These are phyloP conservation scores for Actinernus sp. DNA, from an alignment of 92 coral and sea anemone genomes.

Conservation along the genomic window DNA sequence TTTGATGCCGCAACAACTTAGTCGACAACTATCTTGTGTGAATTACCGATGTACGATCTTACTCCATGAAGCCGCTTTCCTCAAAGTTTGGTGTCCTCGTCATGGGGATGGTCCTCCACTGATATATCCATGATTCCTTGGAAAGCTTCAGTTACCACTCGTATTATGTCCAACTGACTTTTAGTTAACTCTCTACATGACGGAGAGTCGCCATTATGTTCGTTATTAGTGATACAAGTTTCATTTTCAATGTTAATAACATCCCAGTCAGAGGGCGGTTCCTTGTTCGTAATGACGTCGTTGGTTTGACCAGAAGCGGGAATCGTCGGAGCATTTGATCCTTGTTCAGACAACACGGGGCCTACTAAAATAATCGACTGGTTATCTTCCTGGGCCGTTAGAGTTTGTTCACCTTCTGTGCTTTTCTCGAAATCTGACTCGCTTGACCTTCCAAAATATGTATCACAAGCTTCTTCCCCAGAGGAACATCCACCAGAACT, in stretches of 20 bases:
- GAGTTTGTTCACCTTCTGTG: not conserved
- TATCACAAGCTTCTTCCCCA: not conserved
- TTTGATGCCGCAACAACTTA: no score
- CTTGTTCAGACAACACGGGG: constrained; percentile 11
- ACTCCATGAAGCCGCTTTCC: no score
- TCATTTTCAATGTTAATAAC: no score
- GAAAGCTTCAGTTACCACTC: constrained; percentile 86
- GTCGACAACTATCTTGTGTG: no score
- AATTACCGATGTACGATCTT: no score
- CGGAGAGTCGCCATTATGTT: not conserved
- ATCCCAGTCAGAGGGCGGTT: not conserved
- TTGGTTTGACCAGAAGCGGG: not conserved
- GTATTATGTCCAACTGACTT: constrained; percentile 79
- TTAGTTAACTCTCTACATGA: constrained; percentile 42
- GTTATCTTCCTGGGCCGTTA: not conserved
- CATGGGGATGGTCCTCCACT: constrained; percentile 50
- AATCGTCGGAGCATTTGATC: no score
- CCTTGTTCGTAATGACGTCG: not conserved
- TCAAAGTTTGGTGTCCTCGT: constrained; percentile 76
- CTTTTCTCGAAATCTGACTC: constrained; percentile 27
- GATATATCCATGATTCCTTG: constrained; percentile 72
- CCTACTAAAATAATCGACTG: constrained; percentile 27
- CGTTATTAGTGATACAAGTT: not conserved
- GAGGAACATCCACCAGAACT: constrained; percentile 5
- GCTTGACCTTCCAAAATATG: constrained; percentile 13